Evolutionary conservation across 2,797 vertebrate genomes (phyloP).

Genomic region (Lates japonicus): DNA sequence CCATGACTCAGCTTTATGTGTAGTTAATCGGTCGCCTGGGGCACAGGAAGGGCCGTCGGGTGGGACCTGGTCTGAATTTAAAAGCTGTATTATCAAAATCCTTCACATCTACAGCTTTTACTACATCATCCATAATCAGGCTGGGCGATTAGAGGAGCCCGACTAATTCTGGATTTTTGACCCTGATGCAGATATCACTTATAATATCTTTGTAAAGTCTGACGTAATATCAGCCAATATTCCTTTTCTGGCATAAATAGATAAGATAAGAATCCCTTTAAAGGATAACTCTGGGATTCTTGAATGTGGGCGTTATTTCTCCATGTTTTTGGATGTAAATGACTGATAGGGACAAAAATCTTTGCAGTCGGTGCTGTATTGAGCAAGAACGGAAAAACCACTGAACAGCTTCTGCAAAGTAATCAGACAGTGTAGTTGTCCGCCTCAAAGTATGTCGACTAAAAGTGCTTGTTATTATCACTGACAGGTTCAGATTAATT

Average conservation of each 20-base stretch:
- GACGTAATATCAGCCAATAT: not conserved
- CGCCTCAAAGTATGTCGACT: too few species aligned
- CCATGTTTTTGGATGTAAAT: too few species aligned
- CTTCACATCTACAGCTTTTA: conserved; percentile 1
- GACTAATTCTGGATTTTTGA: conserved; percentile 20
- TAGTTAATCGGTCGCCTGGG: conserved; percentile 50
- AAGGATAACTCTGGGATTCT: too few species aligned
- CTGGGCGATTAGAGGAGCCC: not conserved
- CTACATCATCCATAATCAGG: conserved; percentile 1
- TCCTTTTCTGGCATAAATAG: not conserved
- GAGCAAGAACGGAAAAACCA: too few species aligned
- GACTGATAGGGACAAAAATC: too few species aligned
- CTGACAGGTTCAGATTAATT: too few species aligned
- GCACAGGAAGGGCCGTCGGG: conserved; percentile 6
- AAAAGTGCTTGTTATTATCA: too few species aligned
- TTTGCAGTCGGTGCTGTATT: too few species aligned
- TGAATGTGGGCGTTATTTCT: too few species aligned
- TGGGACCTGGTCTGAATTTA: conserved; percentile 30
- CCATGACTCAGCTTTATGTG: conserved; percentile 73
- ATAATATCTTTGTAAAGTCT: not conserved
- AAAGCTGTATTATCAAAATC: conserved; percentile 18
- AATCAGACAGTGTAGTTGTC: too few species aligned
- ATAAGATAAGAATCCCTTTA: not conserved
- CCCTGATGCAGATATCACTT: not conserved
- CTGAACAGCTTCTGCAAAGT: too few species aligned